Percentiles rank a stretch among this genome's conserved stretches.
These are phyloP conservation scores for Euproctis similis DNA, from an alignment of 2,888 invertebrate species.

Conservation along the genomic window DNA sequence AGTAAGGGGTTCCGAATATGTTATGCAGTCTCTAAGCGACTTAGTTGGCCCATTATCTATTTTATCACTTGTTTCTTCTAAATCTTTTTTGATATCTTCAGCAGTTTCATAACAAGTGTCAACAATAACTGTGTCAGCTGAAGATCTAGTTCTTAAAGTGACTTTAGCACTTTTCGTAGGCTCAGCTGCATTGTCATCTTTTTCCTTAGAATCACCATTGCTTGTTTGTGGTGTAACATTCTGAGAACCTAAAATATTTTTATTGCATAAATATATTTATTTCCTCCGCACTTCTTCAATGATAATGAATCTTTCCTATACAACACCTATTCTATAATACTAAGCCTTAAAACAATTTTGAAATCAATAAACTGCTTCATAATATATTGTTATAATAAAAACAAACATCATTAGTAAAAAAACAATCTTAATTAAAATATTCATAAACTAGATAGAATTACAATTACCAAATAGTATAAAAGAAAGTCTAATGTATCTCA, in stretches of 20 bases:
- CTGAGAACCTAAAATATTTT: conserved; percentile 28
- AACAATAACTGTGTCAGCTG: conserved; percentile 54
- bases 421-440: too few species aligned
- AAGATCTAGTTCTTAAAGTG: conserved; percentile 43
- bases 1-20: conserved; percentile 49
- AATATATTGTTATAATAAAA: too few species aligned
- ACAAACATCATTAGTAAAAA: too few species aligned
- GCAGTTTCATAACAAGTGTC: conserved; percentile 46
- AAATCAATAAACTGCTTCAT: too few species aligned
- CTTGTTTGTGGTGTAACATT: conserved; percentile 28
- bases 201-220: conserved; percentile 31
- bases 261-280: background rate
- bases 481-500: too few species aligned
- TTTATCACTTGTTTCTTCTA: conserved; percentile 28
- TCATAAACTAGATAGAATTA: too few species aligned
- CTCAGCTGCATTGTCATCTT: conserved; percentile 51
- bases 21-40: conserved; percentile 47
- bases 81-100: conserved; percentile 42
- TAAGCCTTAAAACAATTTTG: too few species aligned
- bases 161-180: conserved; percentile 40
- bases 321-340: too few species aligned
- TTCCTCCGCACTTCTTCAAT: background rate
- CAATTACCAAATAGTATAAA: too few species aligned
- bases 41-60: conserved; percentile 15
- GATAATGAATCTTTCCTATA: too few species aligned